These are phyloP conservation scores for Coecobrya sp. DNA, from an alignment of 2,888 invertebrate species.

Conservation along the genomic window DNA sequence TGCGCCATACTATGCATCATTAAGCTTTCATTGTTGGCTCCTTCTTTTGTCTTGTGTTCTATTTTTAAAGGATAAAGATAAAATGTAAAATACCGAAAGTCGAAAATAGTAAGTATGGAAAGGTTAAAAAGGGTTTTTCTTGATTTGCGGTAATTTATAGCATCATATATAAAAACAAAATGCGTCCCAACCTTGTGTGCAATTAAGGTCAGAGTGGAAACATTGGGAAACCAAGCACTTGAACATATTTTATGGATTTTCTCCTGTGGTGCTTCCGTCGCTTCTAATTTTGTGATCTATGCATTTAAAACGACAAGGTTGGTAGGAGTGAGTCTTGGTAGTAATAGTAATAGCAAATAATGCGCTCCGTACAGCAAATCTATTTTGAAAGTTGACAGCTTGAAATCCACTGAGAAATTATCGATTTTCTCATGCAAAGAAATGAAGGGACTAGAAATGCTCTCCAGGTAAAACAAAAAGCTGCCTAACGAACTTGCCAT, in stretches of 20 bases:
- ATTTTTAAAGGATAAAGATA: not conserved
- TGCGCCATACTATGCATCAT: not conserved
- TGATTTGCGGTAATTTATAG: not conserved
- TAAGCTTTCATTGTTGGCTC: not conserved
- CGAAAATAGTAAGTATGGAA: not conserved
- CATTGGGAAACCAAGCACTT: not conserved
- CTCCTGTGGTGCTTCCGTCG: too few relatives aligned
- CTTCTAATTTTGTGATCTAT: too few relatives aligned
- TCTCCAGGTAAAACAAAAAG: too few relatives aligned
- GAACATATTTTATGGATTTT: too few relatives aligned
- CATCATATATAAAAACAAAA: not conserved
- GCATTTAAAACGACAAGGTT: not conserved
- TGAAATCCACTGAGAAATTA: too few relatives aligned
- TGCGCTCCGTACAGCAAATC: too few relatives aligned
- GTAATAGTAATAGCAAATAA: too few relatives aligned
- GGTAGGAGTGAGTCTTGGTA: too few relatives aligned
- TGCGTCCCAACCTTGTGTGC: not conserved
- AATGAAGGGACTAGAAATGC: too few relatives aligned
- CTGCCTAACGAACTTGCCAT: too few relatives aligned
- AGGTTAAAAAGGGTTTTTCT: not conserved
- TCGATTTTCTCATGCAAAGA: too few relatives aligned
- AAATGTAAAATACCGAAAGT: not conserved
- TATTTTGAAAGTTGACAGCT: too few relatives aligned
- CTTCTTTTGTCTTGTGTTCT: not conserved
- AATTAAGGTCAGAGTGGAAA: not conserved